A percentile compares a stretch with the other conserved stretches of the same genome.
Evolutionary conservation across 1,140 invertebrate genomes (phyloP).

Genomic region (Zaprionus inermis): DNA sequence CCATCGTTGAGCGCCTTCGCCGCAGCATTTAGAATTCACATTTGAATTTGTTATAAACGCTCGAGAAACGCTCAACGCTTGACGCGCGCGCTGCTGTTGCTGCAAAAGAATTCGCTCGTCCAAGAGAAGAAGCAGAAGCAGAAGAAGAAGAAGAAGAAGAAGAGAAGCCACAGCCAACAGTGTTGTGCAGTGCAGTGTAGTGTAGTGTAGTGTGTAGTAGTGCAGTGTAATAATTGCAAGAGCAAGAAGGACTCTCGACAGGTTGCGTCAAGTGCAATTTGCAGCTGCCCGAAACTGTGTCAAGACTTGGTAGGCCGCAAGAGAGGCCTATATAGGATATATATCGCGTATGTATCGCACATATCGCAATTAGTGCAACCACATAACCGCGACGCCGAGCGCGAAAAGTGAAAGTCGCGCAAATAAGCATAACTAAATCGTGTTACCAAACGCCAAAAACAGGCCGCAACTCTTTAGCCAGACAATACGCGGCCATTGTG

Average conservation of each 20-base stretch:
- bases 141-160: too few species aligned
- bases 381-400: slow-evolving; percentile 17
- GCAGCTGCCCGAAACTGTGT: slow-evolving; percentile 24
- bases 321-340: neutral
- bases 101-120: slow-evolving; percentile 25
- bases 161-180: neutral
- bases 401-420: slow-evolving; percentile 46
- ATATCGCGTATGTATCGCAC: neutral
- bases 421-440: slow-evolving; percentile 54
- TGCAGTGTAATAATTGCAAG: neutral
- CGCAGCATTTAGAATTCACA: slow-evolving; percentile 76
- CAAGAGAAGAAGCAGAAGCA: too few species aligned
- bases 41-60: slow-evolving; percentile 84
- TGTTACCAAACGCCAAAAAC: slow-evolving; percentile 44
- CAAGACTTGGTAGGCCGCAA: slow-evolving; percentile 2
- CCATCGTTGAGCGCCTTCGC: slow-evolving; percentile 48
- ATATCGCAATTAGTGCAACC: slow-evolving; percentile 24
- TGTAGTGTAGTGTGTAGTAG: slow-evolving; percentile 12
- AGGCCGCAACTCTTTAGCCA: slow-evolving; percentile 23
- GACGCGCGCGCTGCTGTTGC: slow-evolving; percentile 67
- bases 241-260: slow-evolving; percentile 11
- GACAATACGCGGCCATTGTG: slow-evolving; percentile 65
- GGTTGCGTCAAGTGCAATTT: slow-evolving; percentile 32
- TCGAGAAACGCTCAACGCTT: slow-evolving; percentile 78
- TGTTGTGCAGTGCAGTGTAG: slow-evolving; percentile 15